Conservation (phyloP, 2,797 vertebrate species). For the Gallinago stenura region DNA sequence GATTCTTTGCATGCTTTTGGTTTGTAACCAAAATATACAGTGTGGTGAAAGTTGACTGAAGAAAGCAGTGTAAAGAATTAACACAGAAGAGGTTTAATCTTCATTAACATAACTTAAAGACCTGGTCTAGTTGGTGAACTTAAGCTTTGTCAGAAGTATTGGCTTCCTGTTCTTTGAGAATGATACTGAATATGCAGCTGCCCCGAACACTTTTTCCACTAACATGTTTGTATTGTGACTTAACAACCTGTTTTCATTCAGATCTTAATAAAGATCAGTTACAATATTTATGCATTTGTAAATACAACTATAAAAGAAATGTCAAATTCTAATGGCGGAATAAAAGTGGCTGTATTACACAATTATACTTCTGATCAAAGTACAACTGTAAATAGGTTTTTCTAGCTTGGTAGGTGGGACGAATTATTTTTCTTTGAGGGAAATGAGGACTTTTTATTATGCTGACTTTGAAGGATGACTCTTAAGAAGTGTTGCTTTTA, state of each 20-base stretch:
- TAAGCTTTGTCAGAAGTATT: slow-evolving; percentile 81
- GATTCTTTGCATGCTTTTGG: slow-evolving; percentile 99
- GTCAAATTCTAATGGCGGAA: slow-evolving; percentile 73
- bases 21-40: slow-evolving; percentile 99
- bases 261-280: slow-evolving; percentile 71
- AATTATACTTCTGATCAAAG: slow-evolving; percentile 76
- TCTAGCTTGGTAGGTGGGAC: slow-evolving; percentile 82
- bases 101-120: slow-evolving; percentile 73
- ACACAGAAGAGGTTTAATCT: slow-evolving; percentile 73
- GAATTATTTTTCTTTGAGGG: slow-evolving; percentile 83
- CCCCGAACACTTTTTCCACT: slow-evolving; percentile 69
- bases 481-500: slow-evolving; percentile 73
- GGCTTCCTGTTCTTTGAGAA: slow-evolving; percentile 76
- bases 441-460: slow-evolving; percentile 81
- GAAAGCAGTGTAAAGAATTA: slow-evolving; percentile 58
- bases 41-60: slow-evolving; percentile 97
- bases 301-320: slow-evolving; percentile 79
- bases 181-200: slow-evolving; percentile 65
- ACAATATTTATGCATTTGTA: slow-evolving; percentile 83
- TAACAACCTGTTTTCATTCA: slow-evolving; percentile 75
- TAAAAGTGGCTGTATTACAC: slow-evolving; percentile 69
- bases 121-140: slow-evolving; percentile 71
- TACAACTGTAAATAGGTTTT: slow-evolving; percentile 84
- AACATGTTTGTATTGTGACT: slow-evolving; percentile 81
- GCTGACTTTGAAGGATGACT: slow-evolving; percentile 80